Conservation (phyloP, 1,140 invertebrate genomes). For the Pseudomyrmex gracilis region DNA sequence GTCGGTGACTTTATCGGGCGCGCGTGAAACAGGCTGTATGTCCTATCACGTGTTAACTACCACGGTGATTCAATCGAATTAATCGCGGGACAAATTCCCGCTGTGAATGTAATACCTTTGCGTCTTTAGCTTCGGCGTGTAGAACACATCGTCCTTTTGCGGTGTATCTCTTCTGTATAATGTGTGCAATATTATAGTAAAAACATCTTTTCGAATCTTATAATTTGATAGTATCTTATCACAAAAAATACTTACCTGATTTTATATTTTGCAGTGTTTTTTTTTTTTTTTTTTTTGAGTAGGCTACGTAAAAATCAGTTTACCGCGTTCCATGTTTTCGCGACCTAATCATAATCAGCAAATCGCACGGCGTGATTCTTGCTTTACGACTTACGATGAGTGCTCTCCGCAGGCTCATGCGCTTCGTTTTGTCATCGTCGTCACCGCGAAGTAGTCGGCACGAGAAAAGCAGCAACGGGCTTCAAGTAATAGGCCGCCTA, state of each 20-base stretch:
- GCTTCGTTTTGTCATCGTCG: constrained; percentile 28
- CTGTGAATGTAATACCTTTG: constrained; percentile 6
- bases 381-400: constrained; percentile 19
- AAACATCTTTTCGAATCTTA: too few species aligned
- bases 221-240: neutral
- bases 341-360: neutral
- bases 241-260: neutral
- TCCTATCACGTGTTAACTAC: constrained; percentile 32
- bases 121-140: neutral
- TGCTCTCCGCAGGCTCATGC: neutral
- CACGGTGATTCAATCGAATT: constrained; percentile 47
- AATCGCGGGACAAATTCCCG: constrained; percentile 18
- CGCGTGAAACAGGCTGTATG: constrained; percentile 32
- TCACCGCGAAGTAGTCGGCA: constrained; percentile 2
- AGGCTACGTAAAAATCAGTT: too few species aligned
- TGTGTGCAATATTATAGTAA: too few species aligned
- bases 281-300: neutral
- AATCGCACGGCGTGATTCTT: neutral
- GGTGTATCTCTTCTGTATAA: too few species aligned
- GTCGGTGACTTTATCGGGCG: constrained; percentile 43
- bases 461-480: constrained; percentile 64
- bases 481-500: constrained; percentile 72
- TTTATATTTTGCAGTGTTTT: constrained; percentile 1
- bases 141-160: neutral
- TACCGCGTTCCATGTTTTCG: too few species aligned